Conservation (phyloP, 2,888 invertebrate genomes). For the Syritta pipiens region DNA sequence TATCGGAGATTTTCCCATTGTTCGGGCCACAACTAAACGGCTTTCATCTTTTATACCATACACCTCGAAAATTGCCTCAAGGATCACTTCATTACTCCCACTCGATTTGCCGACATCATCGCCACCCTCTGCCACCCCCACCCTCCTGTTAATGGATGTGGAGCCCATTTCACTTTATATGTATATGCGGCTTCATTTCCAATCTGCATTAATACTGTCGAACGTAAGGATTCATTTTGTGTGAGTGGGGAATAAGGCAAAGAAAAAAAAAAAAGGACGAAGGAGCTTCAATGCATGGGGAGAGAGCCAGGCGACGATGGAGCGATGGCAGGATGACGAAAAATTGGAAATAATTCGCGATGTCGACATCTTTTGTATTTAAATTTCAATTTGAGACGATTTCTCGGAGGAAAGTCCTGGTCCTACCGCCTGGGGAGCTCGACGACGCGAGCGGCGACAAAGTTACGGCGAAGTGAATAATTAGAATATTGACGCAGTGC, state of each 20-base stretch:
- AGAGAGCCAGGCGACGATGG: neutral
- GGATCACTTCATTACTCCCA: constrained; percentile 69
- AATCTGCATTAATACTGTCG: constrained; percentile 66
- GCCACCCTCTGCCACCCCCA: neutral
- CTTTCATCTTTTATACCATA: constrained; percentile 66
- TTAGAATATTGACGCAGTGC: constrained; percentile 51
- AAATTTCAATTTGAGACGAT: constrained; percentile 58
- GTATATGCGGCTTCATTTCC: constrained; percentile 63
- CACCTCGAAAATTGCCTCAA: constrained; percentile 69
- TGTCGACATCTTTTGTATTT: constrained; percentile 63
- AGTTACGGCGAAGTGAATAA: constrained; percentile 54
- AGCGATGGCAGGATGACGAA: constrained; percentile 26
- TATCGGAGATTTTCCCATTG: constrained; percentile 54
- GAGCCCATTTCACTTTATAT: constrained; percentile 58
- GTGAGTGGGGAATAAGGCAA: neutral
- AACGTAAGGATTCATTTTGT: constrained; percentile 65
- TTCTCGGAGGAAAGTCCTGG: constrained; percentile 15
- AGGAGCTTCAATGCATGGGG: neutral
- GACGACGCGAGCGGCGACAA: constrained; percentile 28
- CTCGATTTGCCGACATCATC: constrained; percentile 58
- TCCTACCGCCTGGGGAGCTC: neutral
- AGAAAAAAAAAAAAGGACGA: constrained; percentile 10
- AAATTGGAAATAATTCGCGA: constrained; percentile 67
- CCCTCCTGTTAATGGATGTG: constrained; percentile 45
- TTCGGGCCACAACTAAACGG: constrained; percentile 58